Evolutionary conservation across 92 coral and sea anemone genomes (phyloP), one percentile per base, ranked within the genome.

Genomic region (Zoanthus sansibaricus): DNA sequence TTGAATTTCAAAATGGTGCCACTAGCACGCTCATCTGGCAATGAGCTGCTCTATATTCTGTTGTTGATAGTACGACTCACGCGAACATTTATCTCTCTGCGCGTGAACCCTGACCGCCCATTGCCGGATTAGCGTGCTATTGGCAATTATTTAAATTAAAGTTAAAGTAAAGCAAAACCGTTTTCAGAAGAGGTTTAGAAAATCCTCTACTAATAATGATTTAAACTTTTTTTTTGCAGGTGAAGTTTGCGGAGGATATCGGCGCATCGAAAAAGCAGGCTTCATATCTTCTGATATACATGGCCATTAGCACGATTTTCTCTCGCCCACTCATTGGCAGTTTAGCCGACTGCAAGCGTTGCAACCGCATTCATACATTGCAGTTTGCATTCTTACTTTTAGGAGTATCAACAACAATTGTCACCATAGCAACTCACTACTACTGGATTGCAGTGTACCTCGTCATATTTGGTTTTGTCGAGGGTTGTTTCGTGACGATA

Each of bases 371-470:
- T 20, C 30, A 44, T 4, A 69, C 62, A 6, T 17, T 79, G 18
- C 84, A 79, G 51, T 37, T 79, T 69, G 73, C 54, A 79, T 79
- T 79, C 18, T 72, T 79, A 42, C 56, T 79, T 8, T 68, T 61
- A 52, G 84, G 84, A 16, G 33, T 79, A 62, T 79, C 84, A 7
- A 79, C 84, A 79, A 79, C 84, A 18, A 44, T 79, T 30, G 73
- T 79, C n/a, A 79, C 84, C n/a, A 79, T 79, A 62, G 84, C 84
- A 37, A 79, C 74, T 16, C 55, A 44, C 10, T 79, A 79, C 33
- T 79, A 64, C 73, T 79, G 84, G 84, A n/a, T 79, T 79, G 84
- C 73, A 20, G 14, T 45, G 13, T 79, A 79, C 42, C 84, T 79
- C 16, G n/a, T 64, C n/a, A 62, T 79, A 62, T 79, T 79, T 64